Evolutionary conservation across 2,113 vertebrate species (phyloP).

Genomic region (Uropsilus gracilis): DNA sequence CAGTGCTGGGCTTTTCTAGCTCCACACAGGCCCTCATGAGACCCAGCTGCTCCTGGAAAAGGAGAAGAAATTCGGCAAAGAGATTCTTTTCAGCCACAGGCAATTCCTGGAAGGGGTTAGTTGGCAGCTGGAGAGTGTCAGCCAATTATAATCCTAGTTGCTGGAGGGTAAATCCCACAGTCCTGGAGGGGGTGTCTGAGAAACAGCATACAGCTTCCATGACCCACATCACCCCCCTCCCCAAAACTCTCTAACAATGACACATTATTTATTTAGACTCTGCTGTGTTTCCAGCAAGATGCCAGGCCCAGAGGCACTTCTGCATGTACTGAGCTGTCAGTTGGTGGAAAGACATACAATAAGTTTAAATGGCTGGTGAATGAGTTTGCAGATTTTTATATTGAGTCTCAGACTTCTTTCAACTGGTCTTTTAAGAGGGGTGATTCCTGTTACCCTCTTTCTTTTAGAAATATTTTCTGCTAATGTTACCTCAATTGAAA

Average conservation of each 20-base stretch:
- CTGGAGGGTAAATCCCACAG: neutral
- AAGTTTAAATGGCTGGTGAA: conserved; percentile 17
- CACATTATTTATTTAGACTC: neutral
- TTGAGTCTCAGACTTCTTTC: neutral
- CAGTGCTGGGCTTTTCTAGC: neutral
- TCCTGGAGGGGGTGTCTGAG: neutral
- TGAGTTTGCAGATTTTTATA: conserved; percentile 23
- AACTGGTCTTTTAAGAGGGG: neutral
- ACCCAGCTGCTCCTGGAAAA: neutral
- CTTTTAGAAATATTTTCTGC: neutral
- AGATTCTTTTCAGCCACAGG: neutral
- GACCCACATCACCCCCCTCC: neutral
- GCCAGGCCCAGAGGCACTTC: neutral
- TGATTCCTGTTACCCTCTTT: neutral
- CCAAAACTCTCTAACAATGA: neutral
- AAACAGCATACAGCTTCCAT: neutral
- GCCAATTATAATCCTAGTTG: neutral
- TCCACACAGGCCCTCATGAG: neutral
- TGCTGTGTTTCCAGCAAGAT: neutral
- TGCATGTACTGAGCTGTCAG: neutral
- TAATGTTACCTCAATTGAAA: too few relatives aligned
- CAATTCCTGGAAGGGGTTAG: neutral
- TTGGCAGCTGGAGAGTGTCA: neutral
- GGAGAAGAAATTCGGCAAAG: neutral
- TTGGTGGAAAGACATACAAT: neutral